A percentile compares a stretch with the other conserved stretches of the same genome.
Evolutionary conservation across 2,797 vertebrate genomes (phyloP).

Genomic region (Helarctos malayanus): DNA sequence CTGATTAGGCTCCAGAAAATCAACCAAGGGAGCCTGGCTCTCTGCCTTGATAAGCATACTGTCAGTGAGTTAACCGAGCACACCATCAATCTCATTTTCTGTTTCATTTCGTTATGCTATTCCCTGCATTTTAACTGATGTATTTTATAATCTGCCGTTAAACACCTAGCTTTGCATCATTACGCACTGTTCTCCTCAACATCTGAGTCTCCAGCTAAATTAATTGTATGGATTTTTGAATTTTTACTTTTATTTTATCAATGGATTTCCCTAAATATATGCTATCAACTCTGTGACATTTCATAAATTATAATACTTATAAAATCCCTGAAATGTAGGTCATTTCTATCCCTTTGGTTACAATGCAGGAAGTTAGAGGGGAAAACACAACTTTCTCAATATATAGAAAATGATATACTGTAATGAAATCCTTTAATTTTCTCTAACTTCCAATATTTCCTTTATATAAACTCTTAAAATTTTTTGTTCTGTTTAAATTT

Average conservation of each 20-base stretch:
- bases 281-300: not conserved
- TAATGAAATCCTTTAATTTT: slow-evolving; percentile 49
- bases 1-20: not conserved
- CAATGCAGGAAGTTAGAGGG: slow-evolving; percentile 23
- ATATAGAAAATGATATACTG: not conserved
- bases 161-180: not conserved
- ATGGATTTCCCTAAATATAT: not conserved
- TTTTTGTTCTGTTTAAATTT: slow-evolving; percentile 71
- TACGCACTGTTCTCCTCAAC: not conserved
- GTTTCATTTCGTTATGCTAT: not conserved
- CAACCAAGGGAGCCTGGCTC: not conserved
- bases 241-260: slow-evolving; percentile 45
- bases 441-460: slow-evolving; percentile 39
- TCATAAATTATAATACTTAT: slow-evolving; percentile 31
- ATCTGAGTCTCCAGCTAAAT: not conserved
- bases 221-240: slow-evolving; percentile 17
- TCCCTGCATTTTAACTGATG: not conserved
- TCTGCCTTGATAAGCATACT: not conserved
- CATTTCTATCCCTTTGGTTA: slow-evolving; percentile 23
- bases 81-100: not conserved
- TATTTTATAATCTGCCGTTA: not conserved
- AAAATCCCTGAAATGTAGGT: slow-evolving; percentile 1
- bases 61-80: not conserved
- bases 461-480: slow-evolving; percentile 52
- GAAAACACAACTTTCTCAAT: slow-evolving; percentile 54